phyloP scores from a whole-genome alignment of 2,888 invertebrate genomes.

The Artemia sinica region DNA sequence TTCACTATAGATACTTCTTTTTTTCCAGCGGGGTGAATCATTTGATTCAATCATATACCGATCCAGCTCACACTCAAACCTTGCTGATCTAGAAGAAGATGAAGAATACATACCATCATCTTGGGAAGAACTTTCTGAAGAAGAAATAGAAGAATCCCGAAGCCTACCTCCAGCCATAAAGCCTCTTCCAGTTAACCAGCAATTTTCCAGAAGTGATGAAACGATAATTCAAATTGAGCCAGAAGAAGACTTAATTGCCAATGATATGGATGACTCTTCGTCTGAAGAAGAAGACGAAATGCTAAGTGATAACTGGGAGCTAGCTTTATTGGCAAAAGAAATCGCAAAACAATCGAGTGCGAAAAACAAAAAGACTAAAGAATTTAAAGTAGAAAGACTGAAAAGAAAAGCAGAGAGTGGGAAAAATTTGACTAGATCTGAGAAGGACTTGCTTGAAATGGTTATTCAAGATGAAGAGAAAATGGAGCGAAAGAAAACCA shows the following conservation, averaged over 20 bases:
- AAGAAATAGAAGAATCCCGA: neutral
- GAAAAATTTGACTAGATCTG: neutral
- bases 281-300: neutral
- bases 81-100: neutral
- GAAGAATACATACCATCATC: neutral
- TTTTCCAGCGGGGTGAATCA: constrained; percentile 1
- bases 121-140: neutral
- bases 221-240: neutral
- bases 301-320: constrained; percentile 1
- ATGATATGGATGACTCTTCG: neutral
- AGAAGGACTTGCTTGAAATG: constrained; percentile 3
- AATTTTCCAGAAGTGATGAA: neutral
- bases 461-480: neutral
- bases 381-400: neutral
- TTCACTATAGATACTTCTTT: neutral
- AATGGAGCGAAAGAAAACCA: neutral
- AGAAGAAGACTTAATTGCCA: neutral
- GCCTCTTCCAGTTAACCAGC: neutral
- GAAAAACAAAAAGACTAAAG: neutral
- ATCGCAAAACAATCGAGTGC: neutral
- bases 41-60: constrained; percentile 10
- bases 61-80: neutral
- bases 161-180: neutral
- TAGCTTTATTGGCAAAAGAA: constrained; percentile 11
- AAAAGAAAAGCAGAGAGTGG: constrained; percentile 3